These are phyloP conservation scores for Phthorimaea operculella DNA, from an alignment of 1,140 invertebrate species.

Conservation along the genomic window DNA sequence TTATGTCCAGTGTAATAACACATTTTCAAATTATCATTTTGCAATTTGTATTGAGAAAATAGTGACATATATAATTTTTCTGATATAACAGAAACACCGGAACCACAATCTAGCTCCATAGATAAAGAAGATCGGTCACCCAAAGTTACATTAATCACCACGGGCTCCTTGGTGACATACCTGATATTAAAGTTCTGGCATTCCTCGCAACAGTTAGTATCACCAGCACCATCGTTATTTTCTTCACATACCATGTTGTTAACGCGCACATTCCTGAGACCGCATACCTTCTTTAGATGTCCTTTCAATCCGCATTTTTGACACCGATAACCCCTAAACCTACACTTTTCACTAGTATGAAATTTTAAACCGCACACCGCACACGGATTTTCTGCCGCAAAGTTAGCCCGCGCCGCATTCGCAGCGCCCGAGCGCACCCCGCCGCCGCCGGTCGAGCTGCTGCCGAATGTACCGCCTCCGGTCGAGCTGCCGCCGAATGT, in stretches of 20 bases:
- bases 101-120: conserved; percentile 8
- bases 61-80: conserved; percentile 2
- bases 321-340: conserved; percentile 2
- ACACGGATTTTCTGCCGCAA: not conserved
- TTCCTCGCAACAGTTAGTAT: not conserved
- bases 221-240: not conserved
- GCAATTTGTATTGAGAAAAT: not conserved
- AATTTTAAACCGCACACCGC: not conserved
- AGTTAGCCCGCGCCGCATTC: not conserved
- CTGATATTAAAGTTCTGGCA: conserved; percentile 4
- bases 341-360: not conserved
- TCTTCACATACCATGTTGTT: not conserved
- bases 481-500: not conserved
- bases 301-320: conserved; percentile 4
- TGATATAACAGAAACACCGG: conserved; percentile 2
- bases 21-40: not conserved
- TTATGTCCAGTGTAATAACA: not conserved
- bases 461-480: not conserved
- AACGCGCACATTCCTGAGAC: not conserved
- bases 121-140: not conserved
- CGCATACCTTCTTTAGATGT: conserved; percentile 1
- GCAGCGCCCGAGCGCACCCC: not conserved
- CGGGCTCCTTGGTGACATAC: not conserved
- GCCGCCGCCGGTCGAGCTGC: not conserved
- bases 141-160: not conserved